A percentile compares a stretch with the other conserved stretches of the same genome.
Conservation (phyloP, 2,888 invertebrate genomes). For the Harpalus rufipes region DNA sequence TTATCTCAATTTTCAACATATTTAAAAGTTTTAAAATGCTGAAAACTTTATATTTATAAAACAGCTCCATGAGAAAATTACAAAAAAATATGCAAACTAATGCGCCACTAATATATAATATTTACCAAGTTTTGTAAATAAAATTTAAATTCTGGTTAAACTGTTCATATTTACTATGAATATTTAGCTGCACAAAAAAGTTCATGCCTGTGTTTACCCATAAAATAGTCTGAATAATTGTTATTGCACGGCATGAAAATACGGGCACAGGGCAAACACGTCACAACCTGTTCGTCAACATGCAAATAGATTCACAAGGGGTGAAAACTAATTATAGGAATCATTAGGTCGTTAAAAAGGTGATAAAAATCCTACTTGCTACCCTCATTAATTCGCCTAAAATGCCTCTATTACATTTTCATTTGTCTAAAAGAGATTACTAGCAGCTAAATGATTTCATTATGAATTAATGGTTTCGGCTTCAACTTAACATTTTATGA, state of each 20-base stretch:
- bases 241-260: not conserved
- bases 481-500: slow-evolving; percentile 29
- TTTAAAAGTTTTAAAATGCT: too few species aligned
- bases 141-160: slow-evolving; percentile 6
- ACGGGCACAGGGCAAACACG: slow-evolving; percentile 7
- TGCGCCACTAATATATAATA: not conserved
- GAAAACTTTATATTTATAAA: too few species aligned
- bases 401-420: slow-evolving; percentile 44
- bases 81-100: too few species aligned
- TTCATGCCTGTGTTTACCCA: not conserved
- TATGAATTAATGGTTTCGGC: slow-evolving; percentile 29
- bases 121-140: slow-evolving; percentile 31
- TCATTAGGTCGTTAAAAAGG: slow-evolving; percentile 45
- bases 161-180: slow-evolving; percentile 14
- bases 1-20: too few species aligned
- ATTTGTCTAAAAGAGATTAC: slow-evolving; percentile 31
- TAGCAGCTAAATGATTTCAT: slow-evolving; percentile 39
- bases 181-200: slow-evolving; percentile 6
- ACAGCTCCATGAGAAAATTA: too few species aligned
- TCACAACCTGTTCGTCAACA: slow-evolving; percentile 22
- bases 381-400: slow-evolving; percentile 20
- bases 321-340: slow-evolving; percentile 37
- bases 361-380: slow-evolving; percentile 32
- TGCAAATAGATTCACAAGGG: slow-evolving; percentile 39
- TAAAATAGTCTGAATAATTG: slow-evolving; percentile 13